Evolutionary conservation across 2,888 invertebrate genomes (phyloP), one percentile per base, ranked within the genome.

Genomic region (Epistrophella euchroma): DNA sequence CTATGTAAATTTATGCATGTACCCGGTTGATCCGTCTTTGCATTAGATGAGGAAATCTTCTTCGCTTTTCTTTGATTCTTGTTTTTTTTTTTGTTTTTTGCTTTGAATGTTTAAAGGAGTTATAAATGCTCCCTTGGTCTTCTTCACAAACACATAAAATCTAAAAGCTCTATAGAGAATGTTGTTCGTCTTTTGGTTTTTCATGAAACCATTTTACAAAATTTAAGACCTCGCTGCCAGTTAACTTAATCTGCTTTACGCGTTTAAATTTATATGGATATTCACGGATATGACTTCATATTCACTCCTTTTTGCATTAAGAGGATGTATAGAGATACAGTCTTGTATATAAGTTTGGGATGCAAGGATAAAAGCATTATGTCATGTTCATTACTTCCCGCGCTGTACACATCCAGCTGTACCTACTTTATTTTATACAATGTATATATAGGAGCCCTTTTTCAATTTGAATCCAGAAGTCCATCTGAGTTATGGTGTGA

Each of bases 351-450:
- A 47, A 43, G 13, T 43, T 37, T 37, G 25, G 58, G 45, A 66
- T 73, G 60, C 74, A 58, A 82, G 86, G 77, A 78, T 82, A 86
- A 77, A 74, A 74, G 64, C 58, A 82, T 86, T 78, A 74, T 64
- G 71, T 71, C 64, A 64, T 86, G 85, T 86, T 86, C 85, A 85
- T 85, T 85, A 85, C 73, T 73, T 72, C 22, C 15, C 62, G 32
- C 13, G 25, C 60, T 43, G 25, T 45, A 15, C 52, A 25, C 60
- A 19, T 7, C 11, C 52, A 35, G 7, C 10, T 2, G 7, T 58
- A n/a, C n/a, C 7, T 47, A 64, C n/a, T 11, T 4, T 37, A 13
- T 35, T 60, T 15, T 17, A 25, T n/a, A 2, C 11, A 9, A 9
- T 28, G 11, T 28, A 37, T 47, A 17, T 25, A 35, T 45, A 62